These are phyloP conservation scores for Ectemnius cavifrons DNA, from an alignment of 2,888 invertebrate genomes.

Conservation along the genomic window DNA sequence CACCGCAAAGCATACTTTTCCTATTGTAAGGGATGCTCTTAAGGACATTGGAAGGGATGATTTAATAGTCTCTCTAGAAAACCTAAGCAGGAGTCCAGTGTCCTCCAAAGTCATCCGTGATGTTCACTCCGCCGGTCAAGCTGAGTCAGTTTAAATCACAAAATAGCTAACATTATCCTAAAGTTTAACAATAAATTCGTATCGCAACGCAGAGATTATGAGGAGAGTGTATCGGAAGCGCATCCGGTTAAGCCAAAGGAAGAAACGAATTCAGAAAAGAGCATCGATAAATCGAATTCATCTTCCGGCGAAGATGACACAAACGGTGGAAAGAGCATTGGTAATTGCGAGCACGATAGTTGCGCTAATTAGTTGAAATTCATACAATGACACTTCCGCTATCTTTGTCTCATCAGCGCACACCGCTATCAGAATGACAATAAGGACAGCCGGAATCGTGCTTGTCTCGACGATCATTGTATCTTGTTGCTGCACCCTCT, in stretches of 20 bases:
- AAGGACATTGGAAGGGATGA: conserved; percentile 80
- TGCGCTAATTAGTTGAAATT: too few relatives aligned
- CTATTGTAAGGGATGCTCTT: conserved; percentile 79
- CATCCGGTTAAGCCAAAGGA: too few relatives aligned
- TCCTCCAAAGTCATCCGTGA: conserved; percentile 33
- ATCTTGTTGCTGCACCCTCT: conserved; percentile 62
- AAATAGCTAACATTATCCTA: neutral
- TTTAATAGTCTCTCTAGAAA: conserved; percentile 62
- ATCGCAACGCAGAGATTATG: conserved; percentile 29
- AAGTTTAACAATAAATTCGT: neutral
- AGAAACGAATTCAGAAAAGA: neutral
- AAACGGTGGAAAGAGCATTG: too few relatives aligned
- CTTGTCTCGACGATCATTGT: conserved; percentile 42
- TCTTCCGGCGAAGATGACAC: too few relatives aligned
- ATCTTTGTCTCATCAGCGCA: neutral
- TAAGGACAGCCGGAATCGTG: conserved; percentile 41
- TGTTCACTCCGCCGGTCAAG: conserved; percentile 15
- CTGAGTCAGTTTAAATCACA: conserved; percentile 22
- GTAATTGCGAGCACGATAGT: too few relatives aligned
- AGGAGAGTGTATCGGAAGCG: conserved; percentile 5
- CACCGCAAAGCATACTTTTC: conserved; percentile 80
- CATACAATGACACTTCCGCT: too few relatives aligned
- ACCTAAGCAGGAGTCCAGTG: conserved; percentile 14
- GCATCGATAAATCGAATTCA: neutral
- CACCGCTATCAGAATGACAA: conserved; percentile 32